phyloP scores from a whole-genome alignment of 1,140 invertebrate genomes.

The Rhagoletis zephyria region DNA sequence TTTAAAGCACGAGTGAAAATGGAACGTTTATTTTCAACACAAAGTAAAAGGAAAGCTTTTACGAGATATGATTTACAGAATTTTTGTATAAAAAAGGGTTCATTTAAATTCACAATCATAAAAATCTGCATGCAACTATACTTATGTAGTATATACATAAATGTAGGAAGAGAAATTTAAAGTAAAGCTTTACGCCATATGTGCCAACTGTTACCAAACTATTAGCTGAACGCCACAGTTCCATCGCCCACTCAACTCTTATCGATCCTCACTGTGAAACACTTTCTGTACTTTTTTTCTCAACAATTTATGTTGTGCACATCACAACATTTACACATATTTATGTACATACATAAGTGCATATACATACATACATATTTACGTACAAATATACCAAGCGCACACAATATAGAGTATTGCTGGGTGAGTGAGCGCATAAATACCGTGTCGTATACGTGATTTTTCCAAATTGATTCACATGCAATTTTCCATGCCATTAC shows the following conservation, averaged over 20 bases:
- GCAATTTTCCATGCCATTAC: conserved; percentile 51
- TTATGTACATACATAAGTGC: not conserved
- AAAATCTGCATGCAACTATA: not conserved
- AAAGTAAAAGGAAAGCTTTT: too few relatives aligned
- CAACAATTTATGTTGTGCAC: not conserved
- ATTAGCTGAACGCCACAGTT: not conserved
- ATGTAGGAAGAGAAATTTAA: not conserved
- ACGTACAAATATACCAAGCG: not conserved
- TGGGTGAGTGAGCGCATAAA: not conserved
- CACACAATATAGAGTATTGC: not conserved
- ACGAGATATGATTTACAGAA: too few relatives aligned
- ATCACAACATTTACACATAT: not conserved
- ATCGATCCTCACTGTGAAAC: not conserved
- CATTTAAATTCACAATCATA: too few relatives aligned
- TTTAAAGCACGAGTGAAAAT: too few relatives aligned
- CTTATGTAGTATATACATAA: not conserved
- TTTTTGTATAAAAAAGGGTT: too few relatives aligned
- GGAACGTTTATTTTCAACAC: too few relatives aligned
- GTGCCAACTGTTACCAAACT: not conserved
- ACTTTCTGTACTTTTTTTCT: not conserved
- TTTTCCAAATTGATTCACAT: conserved; percentile 52
- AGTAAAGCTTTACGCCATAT: not conserved
- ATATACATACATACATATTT: not conserved
- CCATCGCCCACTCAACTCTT: not conserved
- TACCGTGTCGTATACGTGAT: conserved; percentile 41